Conservation (phyloP, 2,113 vertebrate species). For the Seriola quinqueradiata region DNA sequence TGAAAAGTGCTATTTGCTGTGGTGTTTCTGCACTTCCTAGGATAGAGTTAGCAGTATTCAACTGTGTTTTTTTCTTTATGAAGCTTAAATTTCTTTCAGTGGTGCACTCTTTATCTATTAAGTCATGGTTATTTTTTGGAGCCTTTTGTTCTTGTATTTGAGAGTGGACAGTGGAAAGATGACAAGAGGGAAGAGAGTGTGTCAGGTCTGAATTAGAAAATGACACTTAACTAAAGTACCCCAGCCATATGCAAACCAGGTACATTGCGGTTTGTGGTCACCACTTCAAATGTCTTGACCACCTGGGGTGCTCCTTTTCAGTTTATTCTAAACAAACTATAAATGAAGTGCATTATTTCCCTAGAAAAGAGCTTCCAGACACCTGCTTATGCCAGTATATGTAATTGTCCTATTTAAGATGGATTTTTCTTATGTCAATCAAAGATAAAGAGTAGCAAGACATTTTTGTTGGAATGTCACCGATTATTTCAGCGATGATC, state of each 20-base stretch:
- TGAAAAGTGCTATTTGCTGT: not conserved
- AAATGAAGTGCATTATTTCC: not conserved
- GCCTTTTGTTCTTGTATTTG: conserved; percentile 1
- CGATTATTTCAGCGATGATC: conserved; percentile 19
- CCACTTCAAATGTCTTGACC: not conserved
- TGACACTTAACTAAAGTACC: not conserved
- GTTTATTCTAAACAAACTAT: not conserved
- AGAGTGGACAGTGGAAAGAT: not conserved
- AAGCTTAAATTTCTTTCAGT: not conserved
- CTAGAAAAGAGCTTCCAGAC: not conserved
- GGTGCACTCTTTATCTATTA: not conserved
- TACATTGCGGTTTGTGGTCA: not conserved
- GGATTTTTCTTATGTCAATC: not conserved
- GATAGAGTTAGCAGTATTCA: too few relatives aligned
- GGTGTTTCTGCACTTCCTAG: too few relatives aligned
- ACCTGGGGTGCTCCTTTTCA: not conserved
- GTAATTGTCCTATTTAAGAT: not conserved
- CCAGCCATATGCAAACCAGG: not conserved
- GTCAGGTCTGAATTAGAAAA: not conserved
- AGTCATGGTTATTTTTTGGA: not conserved
- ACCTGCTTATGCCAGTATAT: not conserved
- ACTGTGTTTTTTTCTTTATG: not conserved
- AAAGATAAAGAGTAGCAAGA: not conserved
- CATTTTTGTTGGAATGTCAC: conserved; percentile 27
- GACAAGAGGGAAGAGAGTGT: not conserved